Evolutionary conservation across 1,140 invertebrate species (phyloP), one percentile per base, ranked within the genome.

Genomic region (Listronotus bonariensis): DNA sequence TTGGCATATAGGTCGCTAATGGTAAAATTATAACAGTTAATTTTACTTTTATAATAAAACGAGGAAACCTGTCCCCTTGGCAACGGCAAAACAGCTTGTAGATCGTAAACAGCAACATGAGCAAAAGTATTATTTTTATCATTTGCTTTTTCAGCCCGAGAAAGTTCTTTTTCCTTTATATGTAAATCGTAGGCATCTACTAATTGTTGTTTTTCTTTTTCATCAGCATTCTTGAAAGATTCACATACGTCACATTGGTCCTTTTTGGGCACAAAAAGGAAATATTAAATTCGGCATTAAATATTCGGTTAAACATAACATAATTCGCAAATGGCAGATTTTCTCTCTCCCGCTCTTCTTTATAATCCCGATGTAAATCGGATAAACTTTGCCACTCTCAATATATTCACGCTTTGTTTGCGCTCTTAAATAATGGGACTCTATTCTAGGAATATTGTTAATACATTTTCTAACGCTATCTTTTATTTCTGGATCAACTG

Each of bases 241-340:
- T 70, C 68, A 56, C 77, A 79, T 3, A 63, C 34, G 45, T 80
- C 74, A 53, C 78, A 80, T 52, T 75, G 72, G 67, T 80, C 78
- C 63, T 81, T 81, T 69, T 79, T 80, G 8, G 76, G 76, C 40
- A 69, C 63, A 56, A 74, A 59, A 78, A 79, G 56, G 65, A 66
- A 66, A 80, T 70, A 65, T 78, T 78, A 31, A 78, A 79, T 14
- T 69, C 48, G 6, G 15, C 69, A 18, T 74, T 73, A 61, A 77
- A 79, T 58, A 73, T 72, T 14, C 46, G 48, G 42, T 58, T 49
- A 17, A 53, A 73, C 57, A 65, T 59, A 17, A 32, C 7, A 32
- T 40, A 52, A 56, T 58, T 61, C 11, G 52, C 60, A 45, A 43
- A 49, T 26, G 43, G 45, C 49, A 60, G 46, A 41, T 69, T 62